Evolutionary conservation across 2,888 invertebrate genomes (phyloP).

Genomic region (Aporophyla lueneburgensis): DNA sequence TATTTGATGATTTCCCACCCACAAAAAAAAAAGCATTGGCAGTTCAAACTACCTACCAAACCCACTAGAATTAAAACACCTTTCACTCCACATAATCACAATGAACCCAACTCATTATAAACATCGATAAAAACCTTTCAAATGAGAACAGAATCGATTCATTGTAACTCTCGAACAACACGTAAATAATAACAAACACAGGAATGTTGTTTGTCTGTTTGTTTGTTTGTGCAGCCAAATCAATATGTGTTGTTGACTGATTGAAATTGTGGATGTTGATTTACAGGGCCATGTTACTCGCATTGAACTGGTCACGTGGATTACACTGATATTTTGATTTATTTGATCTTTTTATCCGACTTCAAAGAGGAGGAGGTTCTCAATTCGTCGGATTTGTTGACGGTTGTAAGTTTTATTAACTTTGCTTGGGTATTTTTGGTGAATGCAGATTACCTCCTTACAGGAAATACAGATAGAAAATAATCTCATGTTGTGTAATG

Average conservation of each 20-base stretch:
- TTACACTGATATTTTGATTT: neutral
- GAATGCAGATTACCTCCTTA: neutral
- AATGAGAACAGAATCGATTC: conserved; percentile 9
- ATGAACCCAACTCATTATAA: conserved; percentile 22
- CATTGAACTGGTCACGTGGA: neutral
- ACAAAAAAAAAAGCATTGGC: no score
- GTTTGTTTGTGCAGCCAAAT: conserved; percentile 27
- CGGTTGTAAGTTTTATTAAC: no score
- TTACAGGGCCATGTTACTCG: neutral
- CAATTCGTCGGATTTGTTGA: no score
- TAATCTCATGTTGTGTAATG: neutral
- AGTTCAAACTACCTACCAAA: neutral
- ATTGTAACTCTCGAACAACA: conserved; percentile 21
- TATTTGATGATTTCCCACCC: no score
- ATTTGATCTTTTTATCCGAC: no score
- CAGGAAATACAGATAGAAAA: neutral
- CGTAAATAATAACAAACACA: conserved; percentile 46
- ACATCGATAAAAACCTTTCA: neutral
- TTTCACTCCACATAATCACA: conserved; percentile 10
- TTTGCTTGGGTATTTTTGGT: no score
- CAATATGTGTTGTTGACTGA: conserved; percentile 23
- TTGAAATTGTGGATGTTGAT: conserved; percentile 7
- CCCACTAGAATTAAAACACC: neutral
- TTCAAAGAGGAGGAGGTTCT: no score
- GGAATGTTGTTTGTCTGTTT: conserved; percentile 38